Evolutionary conservation across 1,140 invertebrate species (phyloP), one percentile per base, ranked within the genome.

Genomic region (Asbolus verrucosus): DNA sequence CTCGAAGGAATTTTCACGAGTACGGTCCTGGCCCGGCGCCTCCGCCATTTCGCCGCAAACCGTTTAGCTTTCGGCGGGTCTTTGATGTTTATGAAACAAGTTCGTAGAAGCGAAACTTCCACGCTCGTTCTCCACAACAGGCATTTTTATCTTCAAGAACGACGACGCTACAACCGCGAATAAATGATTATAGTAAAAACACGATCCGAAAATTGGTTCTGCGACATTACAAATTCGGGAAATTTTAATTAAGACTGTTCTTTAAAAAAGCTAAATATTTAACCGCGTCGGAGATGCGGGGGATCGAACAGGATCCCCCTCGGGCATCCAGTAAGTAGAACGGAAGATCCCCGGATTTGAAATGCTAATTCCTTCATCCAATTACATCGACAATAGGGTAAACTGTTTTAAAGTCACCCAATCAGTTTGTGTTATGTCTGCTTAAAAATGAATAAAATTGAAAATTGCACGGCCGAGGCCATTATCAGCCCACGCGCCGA

Each of bases 11-110:
- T 43, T 14, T 43, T 1, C 15, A 16, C 5, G 4, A 3, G 39
- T 16, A 43, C 13, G 9, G 43, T 31, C 11, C 24, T 54, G 46
- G 4, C 46, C 46, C 46, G 46, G 46, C 46, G 46, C 46, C 46
- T 54, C 46, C 46, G 18, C 46, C 46, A 54, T 46, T 18, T 46
- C 18, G 18, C 15, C 18, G 41, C n/a, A 38, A 14, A 43, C 39
- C 1, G 39, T 43, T n/a, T n/a, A n/a, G n/a, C n/a, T n/a, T n/a
- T n/a, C n/a, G 39, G 39, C 2, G 5, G 1, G 39, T 9, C 46
- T 54, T 54, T 54, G 46, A 54, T 54, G 46, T 54, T 54, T 11
- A 2, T 24, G 46, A 46, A 16, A n/a, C 24, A 27, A 27, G 41
- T 27, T 54, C 11, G 2, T 19, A 27, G 19, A 46, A 8, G 46